A percentile compares a stretch with the other conserved stretches of the same genome.
phyloP scores from a whole-genome alignment of 2,888 invertebrate species.

The Amphipoea oculea region DNA sequence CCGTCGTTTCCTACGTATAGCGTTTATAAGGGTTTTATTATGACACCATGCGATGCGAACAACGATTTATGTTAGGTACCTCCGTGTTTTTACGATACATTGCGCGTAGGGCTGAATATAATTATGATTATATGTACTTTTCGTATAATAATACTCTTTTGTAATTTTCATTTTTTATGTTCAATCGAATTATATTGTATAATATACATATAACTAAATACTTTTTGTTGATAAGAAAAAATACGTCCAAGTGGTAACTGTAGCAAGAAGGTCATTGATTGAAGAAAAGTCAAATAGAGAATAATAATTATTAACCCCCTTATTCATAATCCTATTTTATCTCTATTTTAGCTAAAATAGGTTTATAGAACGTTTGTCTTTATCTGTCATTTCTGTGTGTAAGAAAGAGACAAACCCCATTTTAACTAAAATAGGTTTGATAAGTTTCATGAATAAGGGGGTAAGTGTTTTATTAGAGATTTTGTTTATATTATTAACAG shows the following conservation, averaged over 20 bases:
- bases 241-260: not conserved
- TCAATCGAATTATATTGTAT: not conserved
- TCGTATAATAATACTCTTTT: not conserved
- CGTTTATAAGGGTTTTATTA: conserved; percentile 65
- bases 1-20: conserved; percentile 52
- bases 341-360: no score
- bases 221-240: not conserved
- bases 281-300: not conserved
- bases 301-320: no score
- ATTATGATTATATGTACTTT: not conserved
- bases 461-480: no score
- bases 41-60: conserved; percentile 33
- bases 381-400: no score
- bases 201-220: no score
- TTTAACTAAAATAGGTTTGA: no score
- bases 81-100: conserved; percentile 7
- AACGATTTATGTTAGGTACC: conserved; percentile 23
- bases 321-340: no score
- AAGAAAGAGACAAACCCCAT: no score
- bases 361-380: no score
- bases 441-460: no score
- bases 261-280: not conserved
- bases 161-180: not conserved
- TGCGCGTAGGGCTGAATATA: not conserved
- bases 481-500: no score